Base-by-base conservation (phyloP, 2,113 vertebrate species). In the Nibea albiflora region DNA sequence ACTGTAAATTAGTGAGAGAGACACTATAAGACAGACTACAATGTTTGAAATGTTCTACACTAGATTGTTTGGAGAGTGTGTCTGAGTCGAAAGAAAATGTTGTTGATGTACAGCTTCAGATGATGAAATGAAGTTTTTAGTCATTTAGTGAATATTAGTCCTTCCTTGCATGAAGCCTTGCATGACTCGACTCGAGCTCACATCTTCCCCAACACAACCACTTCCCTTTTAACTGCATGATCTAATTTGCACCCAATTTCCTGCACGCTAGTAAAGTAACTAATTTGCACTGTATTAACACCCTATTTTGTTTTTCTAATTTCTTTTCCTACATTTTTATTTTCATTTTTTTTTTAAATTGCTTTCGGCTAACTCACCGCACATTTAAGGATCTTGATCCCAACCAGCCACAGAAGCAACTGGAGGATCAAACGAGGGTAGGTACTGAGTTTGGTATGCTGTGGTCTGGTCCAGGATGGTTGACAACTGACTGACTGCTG, bases 341-440 rank as follows among this genome's bases (percentile, higher is more conserved):
- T 69, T 71, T 10, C 49, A 44, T 31, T 39, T 78, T 71, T 57
- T 49, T 61, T 58, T 58, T 58, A 88, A 53, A 70, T 49, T 88
- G 92, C 93, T 94, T 94, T 92, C 87, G 90, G 92, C 93, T 95
- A 92, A 95, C 92, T 89, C 89, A 80, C 92, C 81, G 90, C 90
- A 91, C 93, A 92, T 95, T 95, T 96, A 92, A 98, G 98, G 98
- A 99, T 91, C 93, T 97, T 94, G 98, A 98, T 94, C 96, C 97
- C 92, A 97, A 93, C 94, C 97, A 95, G 93, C 97, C 97, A 5
- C 96, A 97, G 96, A 97, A 98, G 95, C 97, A 97, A 82, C 96
- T 98, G 97, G 98, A 99, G 94, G 98, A 99, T 95, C 96, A 98
- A 86, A 98, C 94, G 95, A 96, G 98, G 98, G 98, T 99, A 99